Evolutionary conservation across 2,797 vertebrate genomes (phyloP), one percentile per base, ranked within the genome.

Genomic region (Spea hammondii): DNA sequence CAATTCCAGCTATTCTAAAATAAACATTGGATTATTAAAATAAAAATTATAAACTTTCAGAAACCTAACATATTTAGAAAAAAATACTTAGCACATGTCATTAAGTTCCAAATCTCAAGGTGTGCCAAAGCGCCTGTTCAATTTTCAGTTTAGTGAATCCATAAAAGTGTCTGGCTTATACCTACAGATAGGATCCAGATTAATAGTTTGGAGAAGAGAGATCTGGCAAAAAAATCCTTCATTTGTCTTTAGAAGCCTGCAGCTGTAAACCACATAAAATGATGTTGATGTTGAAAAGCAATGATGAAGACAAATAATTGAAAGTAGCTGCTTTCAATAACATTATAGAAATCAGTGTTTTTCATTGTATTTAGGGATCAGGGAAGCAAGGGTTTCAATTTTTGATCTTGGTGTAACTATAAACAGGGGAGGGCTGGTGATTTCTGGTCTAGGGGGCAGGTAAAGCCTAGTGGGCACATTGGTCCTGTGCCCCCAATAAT

Each of bases 151-250:
- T 57, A 11, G 10, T 57, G 4, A 5, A 57, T 57, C 12, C 55
- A 57, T 57, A 13, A 57, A 57, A 57, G n/a, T 57, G 55, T 48
- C 44, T 72, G 54, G 51, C 32, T 1, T 47, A n/a, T 54, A 12
- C 70, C 53, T 32, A 57, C 44, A 8, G 51, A 13, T 12, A 59
- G 13, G 59, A n/a, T 72, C 44, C 54, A 72, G 51, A 72, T 72
- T 72, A 46, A 59, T 4, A 47, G 9, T 67, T 47, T 13, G 11
- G 8, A 49, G 60, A 67, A 49, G 48, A 49, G 55, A 5, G 55
- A 57, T 13, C 13, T 3, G 55, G 55, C 1, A 57, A 57, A 57
- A 69, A 69, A 9, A 69, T 11, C 48, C 13, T 69, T 49, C 17
- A 51, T n/a, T 32, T 69, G 11, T 50, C 4, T 57, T 10, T 13